These are phyloP conservation scores for Acinonyx jubatus DNA, from an alignment of 2,113 vertebrate genomes.

Conservation along the genomic window DNA sequence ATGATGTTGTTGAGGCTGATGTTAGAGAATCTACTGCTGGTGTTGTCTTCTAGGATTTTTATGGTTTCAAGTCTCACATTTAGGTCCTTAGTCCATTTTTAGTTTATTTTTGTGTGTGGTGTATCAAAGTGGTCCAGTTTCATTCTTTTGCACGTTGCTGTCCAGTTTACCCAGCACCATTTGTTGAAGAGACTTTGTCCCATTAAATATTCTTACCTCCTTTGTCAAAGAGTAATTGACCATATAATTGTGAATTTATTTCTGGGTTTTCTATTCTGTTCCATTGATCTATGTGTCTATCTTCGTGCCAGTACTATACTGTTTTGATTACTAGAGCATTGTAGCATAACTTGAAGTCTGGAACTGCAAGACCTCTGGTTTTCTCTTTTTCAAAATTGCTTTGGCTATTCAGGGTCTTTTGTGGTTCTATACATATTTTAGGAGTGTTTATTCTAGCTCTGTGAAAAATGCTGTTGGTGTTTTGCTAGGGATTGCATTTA, in stretches of 20 bases:
- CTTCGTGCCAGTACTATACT: neutral
- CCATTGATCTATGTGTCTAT: neutral
- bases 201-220: neutral
- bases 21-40: neutral
- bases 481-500: neutral
- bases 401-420: neutral
- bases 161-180: neutral
- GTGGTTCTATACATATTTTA: neutral
- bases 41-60: neutral
- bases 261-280: neutral
- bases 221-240: neutral
- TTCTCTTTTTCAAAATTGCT: neutral
- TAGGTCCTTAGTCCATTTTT: neutral
- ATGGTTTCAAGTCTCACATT: neutral
- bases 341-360: neutral
- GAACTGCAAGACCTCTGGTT: neutral
- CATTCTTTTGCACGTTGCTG: neutral
- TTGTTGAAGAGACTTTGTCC: neutral
- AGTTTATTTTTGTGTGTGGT: neutral
- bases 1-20: neutral
- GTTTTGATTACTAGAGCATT: neutral
- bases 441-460: neutral
- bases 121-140: neutral
- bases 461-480: neutral
- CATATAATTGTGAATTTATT: neutral